A percentile compares a stretch with the other conserved stretches of the same genome.
These are phyloP conservation scores for Empis stercorea DNA, from an alignment of 2,888 invertebrate species.

Conservation along the genomic window DNA sequence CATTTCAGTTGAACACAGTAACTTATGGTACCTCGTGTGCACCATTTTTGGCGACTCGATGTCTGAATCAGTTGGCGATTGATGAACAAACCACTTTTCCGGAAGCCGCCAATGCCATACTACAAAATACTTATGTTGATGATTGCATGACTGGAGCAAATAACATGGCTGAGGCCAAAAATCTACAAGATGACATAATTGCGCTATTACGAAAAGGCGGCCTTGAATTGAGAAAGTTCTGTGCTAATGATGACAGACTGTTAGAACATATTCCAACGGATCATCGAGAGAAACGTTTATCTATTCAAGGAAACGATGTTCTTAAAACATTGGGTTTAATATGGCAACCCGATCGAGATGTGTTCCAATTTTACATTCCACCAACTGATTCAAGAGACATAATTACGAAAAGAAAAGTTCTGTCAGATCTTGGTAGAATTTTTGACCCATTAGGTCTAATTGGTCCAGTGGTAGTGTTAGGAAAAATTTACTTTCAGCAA, in stretches of 20 bases:
- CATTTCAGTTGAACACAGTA: not conserved
- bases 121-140: conserved; percentile 14
- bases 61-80: conserved; percentile 11
- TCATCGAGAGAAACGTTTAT: conserved; percentile 2
- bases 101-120: conserved; percentile 7
- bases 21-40: conserved; percentile 14
- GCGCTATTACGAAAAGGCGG: conserved; percentile 4
- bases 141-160: conserved; percentile 14
- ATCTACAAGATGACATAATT: conserved; percentile 7
- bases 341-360: conserved; percentile 7
- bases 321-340: conserved; percentile 9
- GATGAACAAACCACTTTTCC: conserved; percentile 10
- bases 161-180: conserved; percentile 7
- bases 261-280: conserved; percentile 5
- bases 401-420: not conserved
- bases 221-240: conserved; percentile 12
- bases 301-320: conserved; percentile 1
- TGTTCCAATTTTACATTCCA: conserved; percentile 1
- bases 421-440: conserved; percentile 4
- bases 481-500: conserved; percentile 4
- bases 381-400: not conserved
- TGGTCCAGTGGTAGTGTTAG: conserved; percentile 1
- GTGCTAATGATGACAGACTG: conserved; percentile 8
- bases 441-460: conserved; percentile 8
- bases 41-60: conserved; percentile 14